Evolutionary conservation across 2,888 invertebrate species (phyloP).

Genomic region (Acronicta alni): DNA sequence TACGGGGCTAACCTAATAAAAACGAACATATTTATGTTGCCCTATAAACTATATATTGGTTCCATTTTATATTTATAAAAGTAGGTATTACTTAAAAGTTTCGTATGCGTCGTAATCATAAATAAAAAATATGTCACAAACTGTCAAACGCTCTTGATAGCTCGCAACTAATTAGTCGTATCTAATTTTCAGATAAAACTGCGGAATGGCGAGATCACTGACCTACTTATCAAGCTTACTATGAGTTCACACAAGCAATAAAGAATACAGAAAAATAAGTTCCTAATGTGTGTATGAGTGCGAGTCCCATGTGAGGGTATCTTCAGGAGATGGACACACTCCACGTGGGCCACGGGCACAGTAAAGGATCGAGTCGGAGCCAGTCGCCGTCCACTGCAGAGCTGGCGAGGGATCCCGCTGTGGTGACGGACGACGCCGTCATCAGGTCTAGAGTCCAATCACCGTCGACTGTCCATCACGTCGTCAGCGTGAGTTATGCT

Average conservation of each 20-base stretch:
- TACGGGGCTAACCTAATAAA: too few species aligned
- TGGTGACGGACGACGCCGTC: conserved; percentile 81
- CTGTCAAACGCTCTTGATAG: conserved; percentile 13
- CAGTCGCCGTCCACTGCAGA: conserved; percentile 89
- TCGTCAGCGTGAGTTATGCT: conserved; percentile 73
- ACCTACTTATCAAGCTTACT: conserved; percentile 34
- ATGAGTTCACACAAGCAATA: conserved; percentile 42
- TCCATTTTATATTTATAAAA: too few species aligned
- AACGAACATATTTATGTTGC: too few species aligned
- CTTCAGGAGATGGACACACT: conserved; percentile 78
- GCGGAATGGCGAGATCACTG: conserved; percentile 63
- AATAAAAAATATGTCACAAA: background rate
- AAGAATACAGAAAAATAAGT: conserved; percentile 25
- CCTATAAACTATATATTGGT: too few species aligned
- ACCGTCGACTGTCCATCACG: conserved; percentile 81
- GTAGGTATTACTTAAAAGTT: too few species aligned
- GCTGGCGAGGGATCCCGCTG: conserved; percentile 80
- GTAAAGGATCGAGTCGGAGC: conserved; percentile 90
- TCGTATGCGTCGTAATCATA: too few species aligned
- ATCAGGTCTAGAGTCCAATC: conserved; percentile 85
- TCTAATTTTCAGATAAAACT: conserved; percentile 62
- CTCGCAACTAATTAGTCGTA: conserved; percentile 11
- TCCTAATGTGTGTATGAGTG: conserved; percentile 45
- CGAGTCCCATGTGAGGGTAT: conserved; percentile 44
- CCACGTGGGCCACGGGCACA: conserved; percentile 85